Percentiles rank a stretch among this genome's conserved stretches.
These are phyloP conservation scores for Limnephilus auricula DNA, from an alignment of 2,888 invertebrate species.

Conservation along the genomic window DNA sequence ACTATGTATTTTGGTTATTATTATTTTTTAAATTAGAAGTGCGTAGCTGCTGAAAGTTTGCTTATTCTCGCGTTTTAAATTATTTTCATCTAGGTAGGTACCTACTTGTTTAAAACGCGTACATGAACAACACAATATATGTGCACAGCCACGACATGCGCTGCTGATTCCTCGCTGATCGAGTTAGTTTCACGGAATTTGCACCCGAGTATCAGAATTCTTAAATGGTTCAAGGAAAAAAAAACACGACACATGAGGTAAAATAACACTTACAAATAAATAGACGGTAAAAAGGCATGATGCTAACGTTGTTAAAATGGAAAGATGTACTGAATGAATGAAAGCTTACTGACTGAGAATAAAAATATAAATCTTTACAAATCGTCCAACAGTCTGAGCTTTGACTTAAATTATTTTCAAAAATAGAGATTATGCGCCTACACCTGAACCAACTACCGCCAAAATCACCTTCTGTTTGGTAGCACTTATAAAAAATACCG, in stretches of 20 bases:
- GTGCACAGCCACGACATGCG: not conserved
- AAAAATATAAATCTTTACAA: too few relatives aligned
- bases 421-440: too few relatives aligned
- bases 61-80: not conserved
- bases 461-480: too few relatives aligned
- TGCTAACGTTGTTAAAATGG: not conserved
- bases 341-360: too few relatives aligned
- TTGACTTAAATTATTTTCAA: too few relatives aligned
- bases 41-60: not conserved
- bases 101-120: not conserved
- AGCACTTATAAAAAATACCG: too few relatives aligned
- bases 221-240: not conserved
- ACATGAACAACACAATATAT: not conserved
- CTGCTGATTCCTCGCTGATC: not conserved
- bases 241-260: not conserved
- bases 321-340: too few relatives aligned
- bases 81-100: not conserved
- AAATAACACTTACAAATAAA: too few relatives aligned
- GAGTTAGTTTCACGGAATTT: not conserved
- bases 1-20: too few relatives aligned
- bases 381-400: too few relatives aligned
- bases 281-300: not conserved
- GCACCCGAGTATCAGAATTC: not conserved
- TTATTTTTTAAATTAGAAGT: too few relatives aligned
- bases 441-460: too few relatives aligned